These are phyloP conservation scores for Lasius fuliginosus DNA, from an alignment of 2,888 invertebrate species.

Conservation along the genomic window DNA sequence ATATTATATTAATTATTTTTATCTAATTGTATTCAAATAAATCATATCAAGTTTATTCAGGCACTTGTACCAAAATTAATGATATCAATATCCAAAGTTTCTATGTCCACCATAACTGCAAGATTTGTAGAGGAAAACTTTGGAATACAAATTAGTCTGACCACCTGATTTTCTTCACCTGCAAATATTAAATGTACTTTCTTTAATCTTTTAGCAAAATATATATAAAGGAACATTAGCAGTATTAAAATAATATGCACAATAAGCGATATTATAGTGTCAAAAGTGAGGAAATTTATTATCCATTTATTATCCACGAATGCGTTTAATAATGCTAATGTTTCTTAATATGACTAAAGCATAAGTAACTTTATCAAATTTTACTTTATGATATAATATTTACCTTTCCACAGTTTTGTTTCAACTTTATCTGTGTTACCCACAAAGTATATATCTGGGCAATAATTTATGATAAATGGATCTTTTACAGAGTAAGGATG, in stretches of 20 bases:
- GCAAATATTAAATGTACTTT: conserved; percentile 73
- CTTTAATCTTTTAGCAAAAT: background rate
- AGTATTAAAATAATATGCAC: background rate
- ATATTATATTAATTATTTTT: conserved; percentile 10
- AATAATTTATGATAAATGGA: conserved; percentile 94
- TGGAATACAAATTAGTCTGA: conserved; percentile 93
- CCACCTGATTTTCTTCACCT: conserved; percentile 90
- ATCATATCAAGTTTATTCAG: background rate
- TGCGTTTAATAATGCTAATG: background rate
- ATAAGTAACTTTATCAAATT: background rate
- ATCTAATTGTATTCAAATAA: background rate
- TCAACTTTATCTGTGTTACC: conserved; percentile 93
- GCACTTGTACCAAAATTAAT: conserved; percentile 87
- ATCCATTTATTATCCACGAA: background rate
- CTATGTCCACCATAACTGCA: conserved; percentile 93
- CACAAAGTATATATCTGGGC: conserved; percentile 95
- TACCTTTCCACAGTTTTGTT: conserved; percentile 90
- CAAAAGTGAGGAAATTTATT: background rate
- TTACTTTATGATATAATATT: conserved; percentile 34
- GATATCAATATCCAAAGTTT: conserved; percentile 91
- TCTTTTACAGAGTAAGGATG: conserved; percentile 95
- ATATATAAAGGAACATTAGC: background rate
- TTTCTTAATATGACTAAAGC: background rate
- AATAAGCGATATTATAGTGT: background rate
- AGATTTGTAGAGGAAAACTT: conserved; percentile 91